Percentiles rank a stretch among this genome's conserved stretches.
phyloP scores from a whole-genome alignment of 2,888 invertebrate genomes.

The Stratiomys singularior region DNA sequence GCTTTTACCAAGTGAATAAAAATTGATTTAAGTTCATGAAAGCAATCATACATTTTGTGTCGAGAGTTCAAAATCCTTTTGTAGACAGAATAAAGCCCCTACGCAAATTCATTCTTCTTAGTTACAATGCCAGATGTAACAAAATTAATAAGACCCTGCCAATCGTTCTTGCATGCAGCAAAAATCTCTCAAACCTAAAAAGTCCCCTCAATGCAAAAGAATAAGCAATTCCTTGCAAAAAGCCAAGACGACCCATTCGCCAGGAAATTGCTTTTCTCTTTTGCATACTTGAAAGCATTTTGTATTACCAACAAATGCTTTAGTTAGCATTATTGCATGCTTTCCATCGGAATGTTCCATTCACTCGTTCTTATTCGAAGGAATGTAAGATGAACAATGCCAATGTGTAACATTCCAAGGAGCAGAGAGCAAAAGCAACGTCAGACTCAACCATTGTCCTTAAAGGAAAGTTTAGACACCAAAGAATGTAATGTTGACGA shows the following conservation, averaged over 20 bases:
- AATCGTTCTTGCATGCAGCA: too few species aligned
- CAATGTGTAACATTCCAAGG: background rate
- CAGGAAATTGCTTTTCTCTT: constrained; percentile 35
- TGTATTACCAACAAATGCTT: background rate
- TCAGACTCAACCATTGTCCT: too few species aligned
- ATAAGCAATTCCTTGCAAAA: background rate
- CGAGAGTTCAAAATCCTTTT: too few species aligned
- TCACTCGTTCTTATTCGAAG: background rate
- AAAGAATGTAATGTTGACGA: background rate
- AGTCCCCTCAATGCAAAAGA: too few species aligned
- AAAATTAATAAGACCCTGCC: too few species aligned
- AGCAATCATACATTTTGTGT: too few species aligned
- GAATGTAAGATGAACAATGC: background rate
- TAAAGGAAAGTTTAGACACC: background rate
- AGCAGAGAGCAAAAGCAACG: background rate
- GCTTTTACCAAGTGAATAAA: too few species aligned
- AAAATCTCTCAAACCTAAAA: too few species aligned
- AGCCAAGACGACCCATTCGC: background rate
- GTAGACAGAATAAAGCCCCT: too few species aligned
- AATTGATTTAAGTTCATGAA: too few species aligned
- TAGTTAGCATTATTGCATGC: background rate
- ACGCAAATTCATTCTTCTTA: too few species aligned
- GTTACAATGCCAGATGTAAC: too few species aligned
- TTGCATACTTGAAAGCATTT: constrained; percentile 30
- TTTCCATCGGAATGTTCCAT: background rate